Percentiles rank a stretch among this genome's conserved stretches.
Conservation (phyloP, 2,888 invertebrate species). For the Hedya salicella region DNA sequence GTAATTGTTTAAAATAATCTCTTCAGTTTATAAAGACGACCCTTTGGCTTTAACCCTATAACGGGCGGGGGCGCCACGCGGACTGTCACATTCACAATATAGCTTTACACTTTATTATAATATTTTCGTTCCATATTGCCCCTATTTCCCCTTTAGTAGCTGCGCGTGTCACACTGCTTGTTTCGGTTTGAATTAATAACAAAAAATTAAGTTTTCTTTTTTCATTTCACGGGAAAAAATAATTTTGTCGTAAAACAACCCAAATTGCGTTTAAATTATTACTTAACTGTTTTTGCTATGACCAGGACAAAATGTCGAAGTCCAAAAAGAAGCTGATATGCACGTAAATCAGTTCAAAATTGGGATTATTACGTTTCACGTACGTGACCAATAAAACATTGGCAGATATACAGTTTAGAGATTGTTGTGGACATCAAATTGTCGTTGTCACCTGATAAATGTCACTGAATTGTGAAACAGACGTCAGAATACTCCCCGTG, state of each 20-base stretch:
- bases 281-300: too few relatives aligned
- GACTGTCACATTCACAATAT: constrained; percentile 82
- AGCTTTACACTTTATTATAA: constrained; percentile 81
- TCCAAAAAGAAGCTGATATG: too few relatives aligned
- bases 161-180: constrained; percentile 52
- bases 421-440: too few relatives aligned
- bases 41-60: constrained; percentile 77
- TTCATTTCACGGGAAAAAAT: neutral
- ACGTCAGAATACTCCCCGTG: constrained; percentile 52
- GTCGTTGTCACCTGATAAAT: too few relatives aligned
- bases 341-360: too few relatives aligned
- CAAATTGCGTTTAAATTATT: too few relatives aligned
- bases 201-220: neutral
- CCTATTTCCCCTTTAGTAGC: constrained; percentile 61
- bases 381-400: too few relatives aligned
- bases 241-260: neutral
- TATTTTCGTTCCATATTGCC: constrained; percentile 78
- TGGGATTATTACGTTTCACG: too few relatives aligned
- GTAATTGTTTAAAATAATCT: constrained; percentile 77
- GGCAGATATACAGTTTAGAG: too few relatives aligned
- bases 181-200: constrained; percentile 32
- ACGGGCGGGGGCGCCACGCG: constrained; percentile 75
- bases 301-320: too few relatives aligned
- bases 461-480: too few relatives aligned
- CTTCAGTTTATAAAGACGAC: constrained; percentile 78